phyloP scores from a whole-genome alignment of 2,888 invertebrate genomes.

The Halictus ligatus region DNA sequence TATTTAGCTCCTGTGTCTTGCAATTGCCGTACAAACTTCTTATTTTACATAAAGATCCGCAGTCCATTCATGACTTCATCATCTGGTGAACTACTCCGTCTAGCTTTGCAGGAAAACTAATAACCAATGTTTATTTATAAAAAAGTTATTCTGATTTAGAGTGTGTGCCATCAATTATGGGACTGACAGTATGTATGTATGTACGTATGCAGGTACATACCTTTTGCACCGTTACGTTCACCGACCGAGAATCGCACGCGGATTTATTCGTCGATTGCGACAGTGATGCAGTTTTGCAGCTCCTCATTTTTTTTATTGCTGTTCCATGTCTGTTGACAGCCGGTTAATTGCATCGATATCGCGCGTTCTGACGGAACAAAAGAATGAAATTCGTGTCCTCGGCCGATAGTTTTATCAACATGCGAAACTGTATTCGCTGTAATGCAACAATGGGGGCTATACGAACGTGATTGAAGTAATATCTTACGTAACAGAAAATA shows the following conservation, averaged over 20 bases:
- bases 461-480: not conserved
- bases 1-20: too few relatives aligned
- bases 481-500: not conserved
- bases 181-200: not conserved
- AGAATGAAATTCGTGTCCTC: not conserved
- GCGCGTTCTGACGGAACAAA: not conserved
- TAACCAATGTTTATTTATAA: not conserved
- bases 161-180: not conserved
- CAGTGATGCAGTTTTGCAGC: conserved; percentile 62
- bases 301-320: conserved; percentile 34
- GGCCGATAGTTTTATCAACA: not conserved
- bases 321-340: not conserved
- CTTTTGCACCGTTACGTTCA: conserved; percentile 79
- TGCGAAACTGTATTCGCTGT: not conserved
- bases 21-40: too few relatives aligned
- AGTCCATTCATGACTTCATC: too few relatives aligned
- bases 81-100: too few relatives aligned
- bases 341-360: conserved; percentile 8
- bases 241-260: conserved; percentile 75
- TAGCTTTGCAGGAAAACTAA: not conserved
- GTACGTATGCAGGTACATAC: conserved; percentile 9
- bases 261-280: conserved; percentile 65
- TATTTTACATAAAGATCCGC: too few relatives aligned
- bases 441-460: not conserved
- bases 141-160: too few relatives aligned